These are phyloP conservation scores for Kryptolebias ocellatus DNA, from an alignment of 2,797 vertebrate genomes.

Conservation along the genomic window DNA sequence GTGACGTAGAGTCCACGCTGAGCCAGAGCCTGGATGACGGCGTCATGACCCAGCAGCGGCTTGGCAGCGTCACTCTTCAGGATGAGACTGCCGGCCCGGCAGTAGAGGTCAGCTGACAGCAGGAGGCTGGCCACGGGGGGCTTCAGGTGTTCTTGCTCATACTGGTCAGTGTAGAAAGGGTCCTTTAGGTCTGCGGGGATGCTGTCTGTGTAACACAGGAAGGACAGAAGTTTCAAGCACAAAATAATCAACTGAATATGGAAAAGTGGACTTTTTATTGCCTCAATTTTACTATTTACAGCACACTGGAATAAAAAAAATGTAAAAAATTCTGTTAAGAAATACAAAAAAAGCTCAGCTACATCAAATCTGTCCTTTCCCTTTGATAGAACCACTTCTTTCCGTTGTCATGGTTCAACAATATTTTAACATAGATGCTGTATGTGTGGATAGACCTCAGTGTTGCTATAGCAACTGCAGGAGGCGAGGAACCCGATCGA, in stretches of 20 bases:
- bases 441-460: slow-evolving; percentile 49
- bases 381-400: slow-evolving; percentile 30
- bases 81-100: slow-evolving; percentile 92
- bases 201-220: slow-evolving; percentile 80
- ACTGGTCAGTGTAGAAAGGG: slow-evolving; percentile 98
- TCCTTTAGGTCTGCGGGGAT: slow-evolving; percentile 91
- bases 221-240: neutral
- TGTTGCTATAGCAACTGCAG: slow-evolving; percentile 81
- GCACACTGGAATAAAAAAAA: neutral
- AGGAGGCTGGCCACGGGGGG: slow-evolving; percentile 92
- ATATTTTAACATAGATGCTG: slow-evolving; percentile 42
- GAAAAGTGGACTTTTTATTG: no score
- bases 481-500: slow-evolving; percentile 63
- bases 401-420: slow-evolving; percentile 28
- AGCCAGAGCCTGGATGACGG: slow-evolving; percentile 94
- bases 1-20: slow-evolving; percentile 95
- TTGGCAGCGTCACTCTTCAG: slow-evolving; percentile 90
- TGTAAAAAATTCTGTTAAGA: neutral
- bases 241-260: no score
- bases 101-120: slow-evolving; percentile 95
- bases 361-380: neutral
- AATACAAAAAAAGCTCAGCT: neutral
- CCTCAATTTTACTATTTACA: no score
- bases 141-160: slow-evolving; percentile 98
- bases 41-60: slow-evolving; percentile 92